Percentiles rank a stretch among this genome's conserved stretches.
Conservation (phyloP, 2,888 invertebrate species). For the Seladonia tumulorum region DNA sequence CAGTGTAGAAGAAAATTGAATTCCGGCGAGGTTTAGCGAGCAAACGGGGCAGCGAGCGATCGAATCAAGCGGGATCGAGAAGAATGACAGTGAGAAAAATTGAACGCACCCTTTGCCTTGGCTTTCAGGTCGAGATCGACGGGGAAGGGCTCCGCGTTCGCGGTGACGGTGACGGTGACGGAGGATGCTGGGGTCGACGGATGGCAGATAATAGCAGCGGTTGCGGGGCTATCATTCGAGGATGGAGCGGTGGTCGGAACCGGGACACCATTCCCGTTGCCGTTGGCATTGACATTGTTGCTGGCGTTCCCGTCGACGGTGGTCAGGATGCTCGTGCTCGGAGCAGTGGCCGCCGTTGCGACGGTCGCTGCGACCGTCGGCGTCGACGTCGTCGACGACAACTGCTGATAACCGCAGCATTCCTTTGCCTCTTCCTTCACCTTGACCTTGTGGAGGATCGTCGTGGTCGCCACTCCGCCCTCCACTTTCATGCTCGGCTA, state of each 20-base stretch:
- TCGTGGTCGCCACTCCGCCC: conserved; percentile 72
- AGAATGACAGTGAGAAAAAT: not conserved
- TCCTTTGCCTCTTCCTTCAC: conserved; percentile 82
- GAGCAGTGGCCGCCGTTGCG: conserved; percentile 31
- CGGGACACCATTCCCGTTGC: conserved; percentile 53
- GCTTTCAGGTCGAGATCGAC: conserved; percentile 80
- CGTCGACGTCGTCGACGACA: conserved; percentile 42
- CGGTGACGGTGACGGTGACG: conserved; percentile 60
- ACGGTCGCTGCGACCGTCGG: conserved; percentile 40
- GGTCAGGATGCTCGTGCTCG: conserved; percentile 50
- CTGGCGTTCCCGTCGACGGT: conserved; percentile 41
- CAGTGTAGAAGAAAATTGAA: not conserved
- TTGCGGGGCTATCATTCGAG: conserved; percentile 60
- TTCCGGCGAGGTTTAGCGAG: not conserved
- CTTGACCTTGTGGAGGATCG: conserved; percentile 80
- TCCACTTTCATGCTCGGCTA: conserved; percentile 81
- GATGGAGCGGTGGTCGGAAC: conserved; percentile 62
- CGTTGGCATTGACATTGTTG: conserved; percentile 25
- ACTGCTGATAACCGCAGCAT: conserved; percentile 75
- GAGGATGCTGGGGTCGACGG: conserved; percentile 63
- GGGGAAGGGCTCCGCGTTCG: conserved; percentile 74
- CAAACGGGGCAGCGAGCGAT: not conserved
- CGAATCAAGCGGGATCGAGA: not conserved
- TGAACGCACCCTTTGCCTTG: conserved; percentile 73
- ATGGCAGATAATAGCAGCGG: conserved; percentile 73